Evolutionary conservation across 1,140 invertebrate genomes (phyloP).

Genomic region (Campoletis sonorensis): DNA sequence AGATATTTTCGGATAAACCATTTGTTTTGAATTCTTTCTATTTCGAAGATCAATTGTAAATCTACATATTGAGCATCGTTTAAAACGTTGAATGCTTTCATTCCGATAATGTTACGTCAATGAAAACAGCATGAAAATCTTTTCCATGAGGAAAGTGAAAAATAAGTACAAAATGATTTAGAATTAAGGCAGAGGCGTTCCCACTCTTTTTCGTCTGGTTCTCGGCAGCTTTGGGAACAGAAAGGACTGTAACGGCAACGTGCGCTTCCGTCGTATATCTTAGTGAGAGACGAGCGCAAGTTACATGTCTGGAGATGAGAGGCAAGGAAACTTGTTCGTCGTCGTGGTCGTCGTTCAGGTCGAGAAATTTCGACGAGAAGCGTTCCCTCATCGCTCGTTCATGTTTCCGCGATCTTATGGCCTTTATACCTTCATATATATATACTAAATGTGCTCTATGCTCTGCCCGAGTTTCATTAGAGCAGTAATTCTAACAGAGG

Average conservation of each 20-base stretch:
- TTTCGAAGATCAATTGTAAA: no score
- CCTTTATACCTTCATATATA: neutral
- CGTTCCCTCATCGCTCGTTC: conserved; percentile 14
- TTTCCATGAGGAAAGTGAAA: neutral
- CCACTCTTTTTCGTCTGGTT: neutral
- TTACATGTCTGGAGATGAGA: neutral
- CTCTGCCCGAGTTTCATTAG: no score
- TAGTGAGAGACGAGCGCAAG: neutral
- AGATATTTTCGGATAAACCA: no score
- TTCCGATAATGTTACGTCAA: no score
- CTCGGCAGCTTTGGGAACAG: neutral
- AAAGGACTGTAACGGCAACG: neutral
- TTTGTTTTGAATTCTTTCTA: no score
- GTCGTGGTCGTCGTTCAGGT: neutral
- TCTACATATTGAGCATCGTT: no score
- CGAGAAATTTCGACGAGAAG: conserved; percentile 3
- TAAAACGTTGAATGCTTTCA: no score
- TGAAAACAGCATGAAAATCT: no score
- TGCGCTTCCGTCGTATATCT: neutral
- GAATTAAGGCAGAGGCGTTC: neutral
- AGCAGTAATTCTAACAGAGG: no score
- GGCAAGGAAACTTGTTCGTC: conserved; percentile 12
- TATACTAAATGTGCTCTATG: neutral
- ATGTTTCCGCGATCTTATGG: neutral
- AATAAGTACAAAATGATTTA: neutral